These are phyloP conservation scores for Babyrousa celebensis DNA, from an alignment of 2,797 vertebrate genomes.

Conservation along the genomic window DNA sequence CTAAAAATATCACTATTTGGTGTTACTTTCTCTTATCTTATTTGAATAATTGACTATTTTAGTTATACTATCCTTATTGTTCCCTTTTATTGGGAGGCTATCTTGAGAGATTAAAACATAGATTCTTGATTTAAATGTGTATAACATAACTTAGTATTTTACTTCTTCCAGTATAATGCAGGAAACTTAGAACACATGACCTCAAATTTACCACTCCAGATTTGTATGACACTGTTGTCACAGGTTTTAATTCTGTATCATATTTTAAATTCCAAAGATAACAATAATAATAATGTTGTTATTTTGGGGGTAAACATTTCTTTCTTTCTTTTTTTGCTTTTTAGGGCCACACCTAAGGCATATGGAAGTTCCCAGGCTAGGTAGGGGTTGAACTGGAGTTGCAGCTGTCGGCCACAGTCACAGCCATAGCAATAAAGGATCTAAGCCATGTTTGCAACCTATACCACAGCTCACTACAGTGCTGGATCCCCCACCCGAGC, in stretches of 20 bases:
- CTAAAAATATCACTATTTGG: not conserved
- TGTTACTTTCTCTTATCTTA: not conserved
- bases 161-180: slow-evolving; percentile 10
- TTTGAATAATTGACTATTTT: not conserved
- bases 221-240: not conserved
- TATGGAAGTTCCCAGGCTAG: no score
- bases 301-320: not conserved
- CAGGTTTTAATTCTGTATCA: not conserved
- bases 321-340: not conserved
- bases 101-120: not conserved
- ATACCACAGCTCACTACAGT: no score
- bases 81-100: not conserved
- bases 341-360: no score
- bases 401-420: no score
- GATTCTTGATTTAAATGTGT: slow-evolving; percentile 12
- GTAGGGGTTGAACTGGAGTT: no score
- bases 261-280: not conserved
- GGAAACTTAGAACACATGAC: not conserved
- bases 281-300: not conserved
- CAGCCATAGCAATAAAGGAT: no score
- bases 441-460: no score
- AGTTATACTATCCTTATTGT: not conserved
- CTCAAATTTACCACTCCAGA: not conserved
- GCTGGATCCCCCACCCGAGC: no score
- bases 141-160: not conserved